Evolutionary conservation across 1,140 invertebrate species (phyloP).

Genomic region (Drosophila parvula): DNA sequence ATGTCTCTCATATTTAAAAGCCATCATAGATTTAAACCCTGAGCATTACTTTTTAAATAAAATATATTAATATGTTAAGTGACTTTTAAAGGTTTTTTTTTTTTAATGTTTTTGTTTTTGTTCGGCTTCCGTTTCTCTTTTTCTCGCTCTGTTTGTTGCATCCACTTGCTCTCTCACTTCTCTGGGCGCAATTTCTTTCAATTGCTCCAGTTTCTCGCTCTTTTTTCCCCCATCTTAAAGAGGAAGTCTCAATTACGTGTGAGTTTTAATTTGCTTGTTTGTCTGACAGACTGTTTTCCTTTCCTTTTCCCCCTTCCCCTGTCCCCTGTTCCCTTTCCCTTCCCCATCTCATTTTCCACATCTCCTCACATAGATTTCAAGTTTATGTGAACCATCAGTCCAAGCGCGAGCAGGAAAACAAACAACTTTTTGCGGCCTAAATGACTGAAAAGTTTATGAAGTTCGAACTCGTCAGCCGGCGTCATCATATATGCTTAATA

Average conservation of each 20-base stretch:
- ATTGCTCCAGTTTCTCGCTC: constrained; percentile 66
- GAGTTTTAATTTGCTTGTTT: constrained; percentile 59
- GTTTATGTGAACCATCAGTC: constrained; percentile 44
- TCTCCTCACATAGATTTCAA: constrained; percentile 28
- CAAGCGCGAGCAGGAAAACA: constrained; percentile 12
- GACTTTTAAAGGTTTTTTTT: neutral
- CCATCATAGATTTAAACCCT: too few relatives aligned
- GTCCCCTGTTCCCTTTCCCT: neutral
- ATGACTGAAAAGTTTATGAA: constrained; percentile 54
- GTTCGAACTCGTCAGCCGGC: constrained; percentile 32
- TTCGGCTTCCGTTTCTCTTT: neutral
- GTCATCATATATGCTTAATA: constrained; percentile 3
- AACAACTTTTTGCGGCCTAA: constrained; percentile 24
- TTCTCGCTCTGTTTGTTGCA: constrained; percentile 35
- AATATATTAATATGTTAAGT: neutral
- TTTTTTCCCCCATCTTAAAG: constrained; percentile 43
- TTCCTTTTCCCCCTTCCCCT: neutral
- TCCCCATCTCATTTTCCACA: neutral
- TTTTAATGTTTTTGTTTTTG: neutral
- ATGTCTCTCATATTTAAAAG: too few relatives aligned
- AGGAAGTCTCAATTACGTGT: constrained; percentile 77
- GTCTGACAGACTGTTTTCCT: constrained; percentile 56
- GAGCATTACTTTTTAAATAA: neutral
- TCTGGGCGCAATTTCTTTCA: constrained; percentile 70
- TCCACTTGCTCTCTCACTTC: neutral